Conservation (phyloP, 2,113 vertebrate species). For the Notothenia coriiceps region DNA sequence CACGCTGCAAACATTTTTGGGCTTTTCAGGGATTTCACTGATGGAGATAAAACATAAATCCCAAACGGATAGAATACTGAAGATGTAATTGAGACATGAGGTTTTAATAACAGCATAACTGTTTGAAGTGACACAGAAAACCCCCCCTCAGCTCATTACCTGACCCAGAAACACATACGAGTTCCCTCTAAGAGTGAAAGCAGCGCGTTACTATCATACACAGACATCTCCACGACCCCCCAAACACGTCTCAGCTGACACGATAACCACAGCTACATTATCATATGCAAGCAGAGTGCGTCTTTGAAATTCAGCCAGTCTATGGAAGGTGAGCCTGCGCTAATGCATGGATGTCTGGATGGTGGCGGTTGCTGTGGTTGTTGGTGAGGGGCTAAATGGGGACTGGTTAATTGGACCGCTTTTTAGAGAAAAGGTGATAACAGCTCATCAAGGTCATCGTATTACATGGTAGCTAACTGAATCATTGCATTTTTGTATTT, state of each 20-base stretch:
- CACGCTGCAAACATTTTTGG: not conserved
- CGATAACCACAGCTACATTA: slow-evolving; percentile 53
- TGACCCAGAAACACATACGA: slow-evolving; percentile 47
- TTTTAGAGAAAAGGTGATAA: slow-evolving; percentile 35
- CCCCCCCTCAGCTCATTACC: slow-evolving; percentile 64
- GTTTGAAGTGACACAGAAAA: slow-evolving; percentile 63
- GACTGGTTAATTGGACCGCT: slow-evolving; percentile 11
- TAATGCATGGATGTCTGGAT: slow-evolving; percentile 45
- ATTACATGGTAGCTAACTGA: slow-evolving; percentile 11
- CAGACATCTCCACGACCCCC: slow-evolving; percentile 68
- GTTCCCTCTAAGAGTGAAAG: slow-evolving; percentile 39
- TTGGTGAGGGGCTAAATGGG: not conserved
- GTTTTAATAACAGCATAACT: slow-evolving; percentile 71
- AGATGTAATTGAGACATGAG: slow-evolving; percentile 69
- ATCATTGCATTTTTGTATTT: not conserved
- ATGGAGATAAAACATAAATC: slow-evolving; percentile 66
- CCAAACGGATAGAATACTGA: slow-evolving; percentile 49
- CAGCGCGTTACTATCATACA: slow-evolving; percentile 54
- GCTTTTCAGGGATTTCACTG: slow-evolving; percentile 61
- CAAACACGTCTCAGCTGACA: slow-evolving; percentile 71
- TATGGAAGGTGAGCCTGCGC: slow-evolving; percentile 59
- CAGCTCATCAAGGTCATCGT: slow-evolving; percentile 44
- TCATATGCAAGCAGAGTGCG: slow-evolving; percentile 40
- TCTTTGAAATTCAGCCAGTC: slow-evolving; percentile 53
- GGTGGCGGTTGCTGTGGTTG: slow-evolving; percentile 25